Base-by-base conservation (phyloP, 1,140 invertebrate species). In the Sinonovacula constricta region DNA sequence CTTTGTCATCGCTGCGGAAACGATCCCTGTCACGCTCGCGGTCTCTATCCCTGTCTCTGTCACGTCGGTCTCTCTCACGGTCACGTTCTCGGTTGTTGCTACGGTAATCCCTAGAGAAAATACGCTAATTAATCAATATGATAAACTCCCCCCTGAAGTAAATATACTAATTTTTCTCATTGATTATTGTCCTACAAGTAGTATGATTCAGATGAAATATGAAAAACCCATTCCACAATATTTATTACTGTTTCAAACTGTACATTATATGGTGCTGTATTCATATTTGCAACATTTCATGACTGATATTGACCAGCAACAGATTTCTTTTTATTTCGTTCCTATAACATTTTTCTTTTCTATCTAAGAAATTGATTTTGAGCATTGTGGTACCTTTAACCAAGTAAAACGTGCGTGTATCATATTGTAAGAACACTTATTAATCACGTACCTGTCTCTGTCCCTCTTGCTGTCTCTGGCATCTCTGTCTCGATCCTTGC, bases 381-480 rank as follows among this genome's bases (percentile, higher is more conserved):
- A 12, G 12, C 22, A n/a, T 57, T 10, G 12, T 57, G 7, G n/a
- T n/a, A n/a, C n/a, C n/a, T n/a, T 28, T 22, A 22, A 12, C 26
- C 56, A 57, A 12, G 22, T 57, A 12, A 10, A 57, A 22, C 22
- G 7, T 10, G 56, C 22, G n/a, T 10, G 26, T 28, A n/a, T 57
- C 7, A 22, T 7, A 22, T 57, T 22, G 22, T 28, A 22, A 12
- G 56, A n/a, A n/a, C n/a, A n/a, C n/a, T n/a, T n/a, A n/a, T 22
- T 57, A 57, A 22, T 12, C 7, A 12, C 30, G 33, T 66, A 39
- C 24, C 86, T 67, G 34, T 89, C 83, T 69, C 85, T 74, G 28
- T 86, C 84, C 45, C 83, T 79, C 28, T 87, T 85, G 56, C 80
- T 85, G 56, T 85, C 83, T 45, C 78, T 68, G 10, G 82, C 77